phyloP scores from a whole-genome alignment of 2,113 vertebrate species.

The Rana temporaria region DNA sequence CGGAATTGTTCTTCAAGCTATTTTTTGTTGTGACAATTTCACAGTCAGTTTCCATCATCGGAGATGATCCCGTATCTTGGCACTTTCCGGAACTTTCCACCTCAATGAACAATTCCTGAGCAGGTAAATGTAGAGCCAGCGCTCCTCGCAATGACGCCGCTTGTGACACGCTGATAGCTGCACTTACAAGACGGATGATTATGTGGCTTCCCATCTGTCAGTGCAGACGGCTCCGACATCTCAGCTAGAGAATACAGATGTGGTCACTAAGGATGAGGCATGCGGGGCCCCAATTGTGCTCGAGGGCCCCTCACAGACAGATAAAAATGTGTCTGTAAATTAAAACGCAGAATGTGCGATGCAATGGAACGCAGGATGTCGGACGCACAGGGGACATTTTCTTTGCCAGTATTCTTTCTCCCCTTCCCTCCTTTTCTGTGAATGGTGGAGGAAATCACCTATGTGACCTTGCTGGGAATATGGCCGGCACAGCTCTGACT shows the following conservation, averaged over 20 bases:
- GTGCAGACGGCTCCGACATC: conserved; percentile 12
- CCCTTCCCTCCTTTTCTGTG: too few relatives aligned
- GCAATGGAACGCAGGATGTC: too few relatives aligned
- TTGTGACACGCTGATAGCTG: conserved; percentile 50
- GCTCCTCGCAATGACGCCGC: background rate
- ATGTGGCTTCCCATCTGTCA: background rate
- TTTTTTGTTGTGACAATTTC: background rate
- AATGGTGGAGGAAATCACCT: too few relatives aligned
- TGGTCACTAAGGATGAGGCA: too few relatives aligned
- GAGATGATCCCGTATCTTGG: background rate
- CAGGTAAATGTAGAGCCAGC: background rate
- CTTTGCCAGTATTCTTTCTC: too few relatives aligned
- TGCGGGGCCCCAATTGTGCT: too few relatives aligned
- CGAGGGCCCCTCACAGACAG: too few relatives aligned
- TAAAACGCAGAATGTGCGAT: too few relatives aligned
- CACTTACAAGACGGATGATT: background rate
- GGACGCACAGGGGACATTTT: too few relatives aligned
- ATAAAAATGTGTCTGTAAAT: too few relatives aligned
- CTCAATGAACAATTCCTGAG: conserved; percentile 8
- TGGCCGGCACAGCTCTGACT: too few relatives aligned
- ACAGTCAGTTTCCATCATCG: conserved; percentile 21
- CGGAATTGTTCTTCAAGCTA: background rate
- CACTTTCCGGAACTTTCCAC: conserved; percentile 11
- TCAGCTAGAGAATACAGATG: conserved; percentile 13
- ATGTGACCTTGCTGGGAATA: too few relatives aligned